These are phyloP conservation scores for Otolemur crassicaudatus DNA, from an alignment of 2,797 vertebrate species.

Conservation along the genomic window DNA sequence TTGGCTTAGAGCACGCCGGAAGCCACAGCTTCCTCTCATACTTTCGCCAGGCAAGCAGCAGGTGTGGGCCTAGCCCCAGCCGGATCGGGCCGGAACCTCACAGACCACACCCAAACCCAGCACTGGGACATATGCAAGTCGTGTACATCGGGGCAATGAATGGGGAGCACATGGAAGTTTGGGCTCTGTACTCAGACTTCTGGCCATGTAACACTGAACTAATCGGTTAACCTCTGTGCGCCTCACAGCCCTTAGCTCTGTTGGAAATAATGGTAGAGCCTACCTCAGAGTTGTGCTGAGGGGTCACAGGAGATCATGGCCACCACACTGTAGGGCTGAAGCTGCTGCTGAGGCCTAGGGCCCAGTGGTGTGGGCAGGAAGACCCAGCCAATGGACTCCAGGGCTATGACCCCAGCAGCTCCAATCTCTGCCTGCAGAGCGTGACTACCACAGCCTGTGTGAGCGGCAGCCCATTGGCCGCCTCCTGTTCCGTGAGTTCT, in stretches of 20 bases:
- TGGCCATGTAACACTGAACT: not conserved
- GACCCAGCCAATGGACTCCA: not conserved
- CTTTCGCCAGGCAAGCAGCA: conserved; percentile 74
- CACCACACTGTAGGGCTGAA: not conserved
- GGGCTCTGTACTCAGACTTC: not conserved
- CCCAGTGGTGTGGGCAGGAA: not conserved
- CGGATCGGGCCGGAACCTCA: conserved; percentile 39
- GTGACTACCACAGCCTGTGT: conserved; percentile 96
- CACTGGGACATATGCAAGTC: not conserved
- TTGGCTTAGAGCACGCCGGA: conserved; percentile 71
- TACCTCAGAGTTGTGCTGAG: not conserved
- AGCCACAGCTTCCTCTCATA: conserved; percentile 87
- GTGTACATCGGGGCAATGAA: not conserved
- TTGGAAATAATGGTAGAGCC: not conserved
- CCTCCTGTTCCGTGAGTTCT: conserved; percentile 96
- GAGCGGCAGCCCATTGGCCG: conserved; percentile 97
- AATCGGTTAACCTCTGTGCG: conserved; percentile 15
- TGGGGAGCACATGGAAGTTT: not conserved
- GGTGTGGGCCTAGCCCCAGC: conserved; percentile 64
- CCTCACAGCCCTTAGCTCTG: not conserved
- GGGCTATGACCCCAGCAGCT: conserved; percentile 41
- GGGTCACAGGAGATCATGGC: not conserved
- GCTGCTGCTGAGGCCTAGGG: not conserved
- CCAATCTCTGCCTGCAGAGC: conserved; percentile 88
- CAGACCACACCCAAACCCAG: conserved; percentile 67